Conservation (phyloP, 2,113 vertebrate species). For the Dipodomys stephensi region DNA sequence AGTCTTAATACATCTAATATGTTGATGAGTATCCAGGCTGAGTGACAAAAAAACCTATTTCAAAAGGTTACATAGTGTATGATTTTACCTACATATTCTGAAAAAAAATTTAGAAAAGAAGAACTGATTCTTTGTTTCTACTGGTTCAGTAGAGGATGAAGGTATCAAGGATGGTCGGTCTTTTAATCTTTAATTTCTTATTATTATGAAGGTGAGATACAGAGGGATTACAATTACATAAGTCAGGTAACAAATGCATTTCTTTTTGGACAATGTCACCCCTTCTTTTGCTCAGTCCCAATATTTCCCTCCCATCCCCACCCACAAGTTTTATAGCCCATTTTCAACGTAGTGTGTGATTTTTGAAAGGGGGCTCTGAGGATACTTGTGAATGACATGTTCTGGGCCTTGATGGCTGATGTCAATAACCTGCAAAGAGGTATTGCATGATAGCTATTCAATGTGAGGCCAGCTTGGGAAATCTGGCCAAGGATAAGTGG, state of each 20-base stretch:
- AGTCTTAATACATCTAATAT: not conserved
- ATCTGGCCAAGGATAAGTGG: not conserved
- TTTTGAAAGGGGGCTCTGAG: not conserved
- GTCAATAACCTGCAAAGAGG: not conserved
- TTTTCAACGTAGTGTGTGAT: no score
- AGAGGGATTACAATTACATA: no score
- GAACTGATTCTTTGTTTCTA: not conserved
- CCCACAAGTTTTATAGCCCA: no score
- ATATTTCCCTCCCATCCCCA: no score
- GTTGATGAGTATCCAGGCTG: not conserved
- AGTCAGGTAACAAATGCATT: no score
- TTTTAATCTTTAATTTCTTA: not conserved
- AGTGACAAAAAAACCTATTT: not conserved
- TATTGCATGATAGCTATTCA: not conserved
- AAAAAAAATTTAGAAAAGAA: not conserved
- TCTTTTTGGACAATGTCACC: no score
- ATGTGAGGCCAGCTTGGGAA: not conserved
- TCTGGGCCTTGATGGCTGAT: not conserved
- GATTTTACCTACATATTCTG: not conserved
- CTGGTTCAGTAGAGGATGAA: not conserved
- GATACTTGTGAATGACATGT: not conserved
- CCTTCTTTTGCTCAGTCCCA: no score
- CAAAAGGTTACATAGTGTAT: not conserved
- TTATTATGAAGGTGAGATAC: no score
- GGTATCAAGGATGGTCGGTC: not conserved